Evolutionary conservation across 1,140 invertebrate species (phyloP).

Genomic region (Drosophila bifasciata): DNA sequence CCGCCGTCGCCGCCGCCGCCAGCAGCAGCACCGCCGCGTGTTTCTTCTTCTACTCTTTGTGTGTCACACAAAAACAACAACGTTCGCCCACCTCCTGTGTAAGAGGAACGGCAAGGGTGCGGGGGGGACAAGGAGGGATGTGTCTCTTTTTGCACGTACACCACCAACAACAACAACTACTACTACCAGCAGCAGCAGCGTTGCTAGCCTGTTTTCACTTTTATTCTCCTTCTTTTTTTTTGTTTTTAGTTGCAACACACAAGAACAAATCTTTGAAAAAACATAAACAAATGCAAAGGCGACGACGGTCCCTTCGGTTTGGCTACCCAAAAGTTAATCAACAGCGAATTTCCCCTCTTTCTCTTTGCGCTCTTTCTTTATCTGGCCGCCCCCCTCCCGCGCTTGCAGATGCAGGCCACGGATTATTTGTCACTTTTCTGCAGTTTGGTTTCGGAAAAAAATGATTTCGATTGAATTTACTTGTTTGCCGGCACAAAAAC

Average conservation of each 20-base stretch:
- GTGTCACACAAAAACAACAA: no score
- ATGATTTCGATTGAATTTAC: conserved; percentile 47
- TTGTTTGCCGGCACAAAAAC: conserved; percentile 69
- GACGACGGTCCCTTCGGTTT: conserved; percentile 6
- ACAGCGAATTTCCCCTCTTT: conserved; percentile 8
- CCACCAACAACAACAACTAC: conserved; percentile 38
- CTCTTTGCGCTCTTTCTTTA: conserved; percentile 16
- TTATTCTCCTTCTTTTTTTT: not conserved
- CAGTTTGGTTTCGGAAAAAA: conserved; percentile 33
- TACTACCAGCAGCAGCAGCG: conserved; percentile 4
- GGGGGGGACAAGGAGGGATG: no score
- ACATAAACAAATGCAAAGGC: conserved; percentile 24
- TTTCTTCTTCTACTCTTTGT: no score
- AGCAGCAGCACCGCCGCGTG: no score
- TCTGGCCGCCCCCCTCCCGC: conserved; percentile 13
- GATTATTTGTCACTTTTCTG: conserved; percentile 56
- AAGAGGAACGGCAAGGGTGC: no score
- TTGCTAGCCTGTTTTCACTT: conserved; percentile 18
- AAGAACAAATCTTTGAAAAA: conserved; percentile 23
- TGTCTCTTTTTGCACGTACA: conserved; percentile 57
- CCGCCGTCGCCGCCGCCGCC: no score
- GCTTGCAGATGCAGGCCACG: conserved; percentile 28
- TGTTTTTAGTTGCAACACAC: not conserved
- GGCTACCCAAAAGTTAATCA: no score
- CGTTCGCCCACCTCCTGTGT: conserved; percentile 7